Percentiles rank a stretch among this genome's conserved stretches.
Evolutionary conservation across 2,113 vertebrate genomes (phyloP).

Genomic region (Tonatia bakeri): DNA sequence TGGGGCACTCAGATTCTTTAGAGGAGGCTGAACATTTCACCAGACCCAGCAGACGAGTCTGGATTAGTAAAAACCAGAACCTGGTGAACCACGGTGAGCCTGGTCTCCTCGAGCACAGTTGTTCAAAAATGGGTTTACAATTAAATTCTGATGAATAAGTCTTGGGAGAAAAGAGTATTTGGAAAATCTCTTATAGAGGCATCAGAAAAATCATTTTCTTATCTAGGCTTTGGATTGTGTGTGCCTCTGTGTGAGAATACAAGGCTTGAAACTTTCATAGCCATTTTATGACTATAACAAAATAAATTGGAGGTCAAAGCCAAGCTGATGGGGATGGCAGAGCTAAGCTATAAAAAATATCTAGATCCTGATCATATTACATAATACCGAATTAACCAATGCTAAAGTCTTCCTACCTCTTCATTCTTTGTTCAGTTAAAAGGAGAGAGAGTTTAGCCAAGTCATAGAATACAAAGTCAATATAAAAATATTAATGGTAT

Average conservation of each 20-base stretch:
- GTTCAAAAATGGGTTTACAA: not conserved
- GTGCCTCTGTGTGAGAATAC: not conserved
- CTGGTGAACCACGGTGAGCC: not conserved
- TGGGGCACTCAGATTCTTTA: not conserved
- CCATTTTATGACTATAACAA: not conserved
- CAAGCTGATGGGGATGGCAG: not conserved
- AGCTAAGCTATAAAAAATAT: not conserved
- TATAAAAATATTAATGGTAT: not conserved
- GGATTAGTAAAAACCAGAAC: not conserved
- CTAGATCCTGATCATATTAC: not conserved
- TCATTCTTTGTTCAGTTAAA: not conserved
- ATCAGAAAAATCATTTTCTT: not conserved
- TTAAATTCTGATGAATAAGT: not conserved
- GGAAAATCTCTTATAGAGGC: not conserved
- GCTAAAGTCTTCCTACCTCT: not conserved
- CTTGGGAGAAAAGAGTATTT: not conserved
- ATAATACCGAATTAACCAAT: not conserved
- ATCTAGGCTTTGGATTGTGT: not conserved
- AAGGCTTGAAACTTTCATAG: not conserved
- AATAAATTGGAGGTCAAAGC: not conserved
- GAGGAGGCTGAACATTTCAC: not conserved
- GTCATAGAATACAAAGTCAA: not conserved
- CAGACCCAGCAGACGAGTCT: not conserved
- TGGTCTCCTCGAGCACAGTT: not conserved
- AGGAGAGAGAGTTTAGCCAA: not conserved